A percentile compares a stretch with the other conserved stretches of the same genome.
These are phyloP conservation scores for Callithrix jacchus DNA, from an alignment of 2,113 vertebrate species.

Conservation along the genomic window DNA sequence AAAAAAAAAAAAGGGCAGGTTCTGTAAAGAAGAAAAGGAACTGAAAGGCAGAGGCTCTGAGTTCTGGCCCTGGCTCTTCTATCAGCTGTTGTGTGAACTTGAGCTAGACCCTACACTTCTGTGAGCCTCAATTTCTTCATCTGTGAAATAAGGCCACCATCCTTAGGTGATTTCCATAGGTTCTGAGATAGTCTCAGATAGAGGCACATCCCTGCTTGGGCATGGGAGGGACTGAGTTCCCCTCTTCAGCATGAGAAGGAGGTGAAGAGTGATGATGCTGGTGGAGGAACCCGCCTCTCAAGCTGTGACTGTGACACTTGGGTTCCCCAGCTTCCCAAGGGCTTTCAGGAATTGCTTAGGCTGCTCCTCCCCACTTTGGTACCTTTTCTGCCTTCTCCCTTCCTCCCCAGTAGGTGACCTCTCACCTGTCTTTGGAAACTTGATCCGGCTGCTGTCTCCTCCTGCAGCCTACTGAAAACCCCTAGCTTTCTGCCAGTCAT, in stretches of 20 bases:
- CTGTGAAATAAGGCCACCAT: background rate
- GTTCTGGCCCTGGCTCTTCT: background rate
- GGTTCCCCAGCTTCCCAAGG: rapidly evolving
- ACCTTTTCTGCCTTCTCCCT: background rate
- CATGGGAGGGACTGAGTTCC: rapidly evolving
- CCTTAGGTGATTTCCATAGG: background rate
- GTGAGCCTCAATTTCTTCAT: background rate
- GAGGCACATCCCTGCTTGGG: background rate
- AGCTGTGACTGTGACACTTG: rapidly evolving
- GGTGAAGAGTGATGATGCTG: rapidly evolving
- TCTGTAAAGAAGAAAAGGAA: background rate
- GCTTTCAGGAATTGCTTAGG: background rate
- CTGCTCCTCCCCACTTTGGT: background rate
- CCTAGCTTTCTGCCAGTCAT: background rate
- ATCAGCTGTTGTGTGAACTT: background rate
- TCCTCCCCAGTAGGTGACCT: background rate
- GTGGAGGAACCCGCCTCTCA: background rate
- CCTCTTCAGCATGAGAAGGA: background rate
- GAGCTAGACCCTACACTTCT: background rate
- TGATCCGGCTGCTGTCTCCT: background rate
- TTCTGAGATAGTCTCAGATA: background rate
- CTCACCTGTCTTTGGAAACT: background rate
- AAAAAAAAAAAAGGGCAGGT: background rate
- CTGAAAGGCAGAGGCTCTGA: background rate
- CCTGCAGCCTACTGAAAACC: background rate